Conservation (phyloP, 2,888 invertebrate species). For the Serrognathus titanus region DNA sequence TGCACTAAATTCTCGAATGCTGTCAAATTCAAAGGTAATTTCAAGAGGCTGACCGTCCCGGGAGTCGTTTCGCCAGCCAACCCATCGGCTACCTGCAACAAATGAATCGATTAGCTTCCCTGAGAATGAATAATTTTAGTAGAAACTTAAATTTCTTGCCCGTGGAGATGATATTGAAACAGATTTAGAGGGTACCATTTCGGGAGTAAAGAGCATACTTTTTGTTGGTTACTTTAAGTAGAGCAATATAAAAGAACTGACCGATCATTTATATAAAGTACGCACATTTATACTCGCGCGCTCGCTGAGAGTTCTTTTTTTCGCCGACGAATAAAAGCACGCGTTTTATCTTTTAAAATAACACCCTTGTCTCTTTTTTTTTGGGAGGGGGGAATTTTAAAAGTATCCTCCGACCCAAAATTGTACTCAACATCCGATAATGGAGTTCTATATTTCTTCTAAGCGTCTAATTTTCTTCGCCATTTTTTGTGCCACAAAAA, state of each 20-base stretch:
- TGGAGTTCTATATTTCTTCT: no score
- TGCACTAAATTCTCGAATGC: slow-evolving; percentile 68
- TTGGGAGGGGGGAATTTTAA: no score
- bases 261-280: slow-evolving; percentile 25
- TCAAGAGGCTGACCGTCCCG: slow-evolving; percentile 60
- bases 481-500: no score
- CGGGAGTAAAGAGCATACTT: slow-evolving; percentile 5
- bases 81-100: slow-evolving; percentile 67
- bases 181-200: no score
- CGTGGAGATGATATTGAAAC: no score
- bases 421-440: no score
- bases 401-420: no score
- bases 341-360: slow-evolving; percentile 1
- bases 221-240: slow-evolving; percentile 24
- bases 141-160: no score
- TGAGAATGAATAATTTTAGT: no score
- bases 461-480: no score
- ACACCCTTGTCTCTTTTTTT: not conserved
- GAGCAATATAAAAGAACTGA: slow-evolving; percentile 23
- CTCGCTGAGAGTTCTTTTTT: not conserved
- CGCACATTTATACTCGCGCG: slow-evolving; percentile 20
- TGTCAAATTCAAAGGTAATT: slow-evolving; percentile 78
- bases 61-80: slow-evolving; percentile 79
- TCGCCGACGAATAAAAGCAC: not conserved
- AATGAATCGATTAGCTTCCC: not conserved